Evolutionary conservation across 2,888 invertebrate genomes (phyloP).

Genomic region (Eurytoma adleriae): DNA sequence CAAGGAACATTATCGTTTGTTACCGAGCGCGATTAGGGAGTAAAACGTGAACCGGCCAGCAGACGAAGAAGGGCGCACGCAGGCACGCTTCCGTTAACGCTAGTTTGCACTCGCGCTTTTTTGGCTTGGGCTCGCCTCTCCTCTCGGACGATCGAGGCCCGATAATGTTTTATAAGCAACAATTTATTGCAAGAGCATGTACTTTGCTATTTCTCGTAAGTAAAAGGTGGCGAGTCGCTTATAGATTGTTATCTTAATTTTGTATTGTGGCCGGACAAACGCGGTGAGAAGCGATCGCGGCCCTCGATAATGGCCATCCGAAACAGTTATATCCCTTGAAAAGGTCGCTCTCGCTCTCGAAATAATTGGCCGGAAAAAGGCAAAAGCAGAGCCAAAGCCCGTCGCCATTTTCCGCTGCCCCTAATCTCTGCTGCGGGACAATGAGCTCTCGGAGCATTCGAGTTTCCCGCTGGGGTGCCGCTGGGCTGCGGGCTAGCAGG

Average conservation of each 20-base stretch:
- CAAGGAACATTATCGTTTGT: too few relatives aligned
- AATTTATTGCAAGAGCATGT: constrained; percentile 55
- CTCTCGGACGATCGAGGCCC: constrained; percentile 43
- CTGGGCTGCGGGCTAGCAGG: too few relatives aligned
- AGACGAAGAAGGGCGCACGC: too few relatives aligned
- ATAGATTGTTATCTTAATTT: constrained; percentile 58
- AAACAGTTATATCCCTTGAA: constrained; percentile 52
- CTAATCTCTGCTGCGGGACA: background rate
- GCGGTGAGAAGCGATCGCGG: constrained; percentile 55
- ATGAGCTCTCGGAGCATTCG: too few relatives aligned
- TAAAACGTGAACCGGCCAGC: constrained; percentile 41
- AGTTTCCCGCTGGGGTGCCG: too few relatives aligned
- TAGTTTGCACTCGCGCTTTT: too few relatives aligned
- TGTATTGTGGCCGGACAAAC: constrained; percentile 56
- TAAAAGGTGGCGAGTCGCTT: constrained; percentile 55
- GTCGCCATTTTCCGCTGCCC: constrained; percentile 14
- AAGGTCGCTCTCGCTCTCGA: constrained; percentile 16
- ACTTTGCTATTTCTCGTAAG: constrained; percentile 57
- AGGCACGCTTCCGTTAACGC: too few relatives aligned
- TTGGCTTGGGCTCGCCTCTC: too few relatives aligned
- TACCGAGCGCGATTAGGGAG: constrained; percentile 18
- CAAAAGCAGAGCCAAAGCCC: background rate
- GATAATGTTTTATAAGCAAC: constrained; percentile 57
- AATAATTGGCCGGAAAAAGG: constrained; percentile 51
- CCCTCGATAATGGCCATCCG: constrained; percentile 50